Evolutionary conservation across 2,888 invertebrate genomes (phyloP), one percentile per base, ranked within the genome.

Genomic region (Amiota minor): DNA sequence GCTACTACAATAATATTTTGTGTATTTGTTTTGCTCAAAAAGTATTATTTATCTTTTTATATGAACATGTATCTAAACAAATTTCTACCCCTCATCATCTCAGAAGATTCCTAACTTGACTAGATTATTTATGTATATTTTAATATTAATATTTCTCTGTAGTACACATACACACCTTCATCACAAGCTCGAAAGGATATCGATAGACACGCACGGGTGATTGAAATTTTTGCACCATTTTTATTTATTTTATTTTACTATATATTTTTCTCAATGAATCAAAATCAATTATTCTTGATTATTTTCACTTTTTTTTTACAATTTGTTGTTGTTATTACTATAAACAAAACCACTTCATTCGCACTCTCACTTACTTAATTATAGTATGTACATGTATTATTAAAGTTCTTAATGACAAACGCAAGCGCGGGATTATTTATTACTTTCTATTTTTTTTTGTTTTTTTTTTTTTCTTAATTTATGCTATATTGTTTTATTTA

Each of bases 181-280:
- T 98, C 83, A 98, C 97, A 90, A 98, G 92, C 91, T 98, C 97
- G 91, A 98, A 98, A 70, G 97, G 95, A 90, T 95, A 94, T 91
- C 97, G 97, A 91, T 98, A 98, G 81, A 98, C 96, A 92, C 98
- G 93, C 71, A 98, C 94, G 83, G 98, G 98, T 79, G 97, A 96
- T 89, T 96, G 95, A 91, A 97, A 98, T 90, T 97, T 96, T 91
- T 98, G 98, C 88, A 98, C 98, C 98, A 98, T 98, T 82, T 83
- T 86, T 73, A 18, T 35, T 35, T 35, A 35, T 67, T 73, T 59
- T 76, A 67, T 59, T 45, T 59, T 64, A 14, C 50, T 68, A 11
- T 65, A n/a, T 64, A 56, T 62, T 53, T 59, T 69, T 23, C 35
- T 46, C 67, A 65, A 47, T 56, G 45, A 9, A 16, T 65, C 68